A percentile compares a stretch with the other conserved stretches of the same genome.
Conservation (phyloP, 2,888 invertebrate species). For the Acheta domesticus region DNA sequence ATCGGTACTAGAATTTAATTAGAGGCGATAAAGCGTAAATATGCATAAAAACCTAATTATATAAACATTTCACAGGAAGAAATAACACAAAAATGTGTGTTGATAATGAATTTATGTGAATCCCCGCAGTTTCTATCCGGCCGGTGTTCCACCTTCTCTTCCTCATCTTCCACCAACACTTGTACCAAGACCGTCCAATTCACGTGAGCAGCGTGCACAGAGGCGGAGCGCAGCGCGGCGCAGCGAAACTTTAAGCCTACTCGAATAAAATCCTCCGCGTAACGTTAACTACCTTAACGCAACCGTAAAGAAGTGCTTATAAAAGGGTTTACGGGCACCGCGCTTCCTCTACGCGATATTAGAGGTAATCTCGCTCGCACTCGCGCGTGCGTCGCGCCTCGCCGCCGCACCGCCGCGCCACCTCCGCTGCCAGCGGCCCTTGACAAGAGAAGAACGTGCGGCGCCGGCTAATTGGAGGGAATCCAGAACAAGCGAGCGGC, state of each 20-base stretch:
- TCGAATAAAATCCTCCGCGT: not conserved
- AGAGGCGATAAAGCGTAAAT: no score
- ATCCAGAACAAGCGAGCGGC: not conserved
- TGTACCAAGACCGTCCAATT: no score
- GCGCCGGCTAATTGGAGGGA: not conserved
- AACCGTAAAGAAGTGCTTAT: constrained; percentile 18
- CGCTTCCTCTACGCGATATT: not conserved
- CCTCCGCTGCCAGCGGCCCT: not conserved
- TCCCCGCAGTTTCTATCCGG: no score
- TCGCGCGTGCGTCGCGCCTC: not conserved
- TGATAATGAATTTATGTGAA: no score
- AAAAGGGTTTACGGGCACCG: not conserved
- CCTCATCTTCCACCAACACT: not conserved
- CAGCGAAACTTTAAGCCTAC: not conserved
- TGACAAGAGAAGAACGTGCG: not conserved
- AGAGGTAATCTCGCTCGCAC: not conserved
- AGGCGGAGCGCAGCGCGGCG: not conserved
- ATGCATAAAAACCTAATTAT: no score
- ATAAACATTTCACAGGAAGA: no score
- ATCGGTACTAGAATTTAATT: no score
- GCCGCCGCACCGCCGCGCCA: not conserved
- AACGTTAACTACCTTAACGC: constrained; percentile 1
- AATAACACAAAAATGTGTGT: no score
- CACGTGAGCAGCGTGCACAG: no score
- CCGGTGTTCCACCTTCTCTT: not conserved